Evolutionary conservation across 2,113 vertebrate species (phyloP).

Genomic region (Gallinago jamesoni): DNA sequence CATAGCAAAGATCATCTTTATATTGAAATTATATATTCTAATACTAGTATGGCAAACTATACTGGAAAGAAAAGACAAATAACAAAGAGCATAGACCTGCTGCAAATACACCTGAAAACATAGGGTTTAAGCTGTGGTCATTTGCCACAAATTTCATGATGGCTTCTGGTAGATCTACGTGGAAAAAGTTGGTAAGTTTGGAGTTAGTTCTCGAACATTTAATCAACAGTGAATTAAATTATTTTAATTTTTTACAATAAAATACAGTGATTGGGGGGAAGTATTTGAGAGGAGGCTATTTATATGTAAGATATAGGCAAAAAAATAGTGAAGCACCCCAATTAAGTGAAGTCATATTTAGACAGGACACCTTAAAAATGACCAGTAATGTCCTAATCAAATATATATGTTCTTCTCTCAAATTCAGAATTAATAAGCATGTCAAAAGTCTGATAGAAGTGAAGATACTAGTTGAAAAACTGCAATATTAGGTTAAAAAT

Average conservation of each 20-base stretch:
- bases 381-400: background rate
- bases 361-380: background rate
- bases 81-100: background rate
- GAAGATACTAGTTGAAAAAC: background rate
- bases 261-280: background rate
- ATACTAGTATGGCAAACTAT: background rate
- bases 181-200: background rate
- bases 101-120: background rate
- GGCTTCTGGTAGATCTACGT: rapidly evolving
- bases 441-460: background rate
- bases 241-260: background rate
- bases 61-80: background rate
- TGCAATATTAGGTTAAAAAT: background rate
- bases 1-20: background rate
- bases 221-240: background rate
- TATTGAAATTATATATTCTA: background rate
- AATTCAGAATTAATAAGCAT: background rate
- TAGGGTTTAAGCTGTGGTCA: background rate
- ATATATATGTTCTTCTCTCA: background rate
- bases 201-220: background rate
- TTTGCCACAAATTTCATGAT: background rate
- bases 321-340: background rate
- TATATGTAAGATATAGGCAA: background rate
- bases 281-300: background rate
- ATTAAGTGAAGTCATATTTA: background rate